These are phyloP conservation scores for Trididemnum clinides DNA, from an alignment of 23 tunicate genomes.

Conservation along the genomic window DNA sequence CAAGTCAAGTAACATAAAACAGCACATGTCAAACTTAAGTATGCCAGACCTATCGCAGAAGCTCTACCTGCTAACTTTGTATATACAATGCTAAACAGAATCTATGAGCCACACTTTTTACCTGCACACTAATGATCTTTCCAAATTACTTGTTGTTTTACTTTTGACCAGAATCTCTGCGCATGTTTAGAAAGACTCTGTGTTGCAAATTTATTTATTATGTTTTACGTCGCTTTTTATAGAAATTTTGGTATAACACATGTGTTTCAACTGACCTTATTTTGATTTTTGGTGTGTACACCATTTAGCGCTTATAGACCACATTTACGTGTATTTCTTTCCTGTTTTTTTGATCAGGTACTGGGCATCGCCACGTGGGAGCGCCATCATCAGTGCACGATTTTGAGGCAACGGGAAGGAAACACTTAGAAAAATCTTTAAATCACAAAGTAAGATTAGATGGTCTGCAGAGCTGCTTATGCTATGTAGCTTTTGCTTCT, in stretches of 20 bases:
- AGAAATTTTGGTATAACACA: background rate
- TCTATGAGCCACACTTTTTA: too few species aligned
- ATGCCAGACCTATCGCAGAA: too few species aligned
- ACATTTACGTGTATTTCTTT: background rate
- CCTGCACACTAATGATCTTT: too few species aligned
- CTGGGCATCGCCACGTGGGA: constrained; percentile 61
- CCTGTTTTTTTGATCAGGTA: constrained; percentile 19
- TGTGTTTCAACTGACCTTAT: background rate
- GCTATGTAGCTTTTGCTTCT: too few species aligned
- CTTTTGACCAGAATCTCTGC: too few species aligned
- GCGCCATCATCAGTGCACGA: constrained; percentile 73
- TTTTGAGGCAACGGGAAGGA: constrained; percentile 24
- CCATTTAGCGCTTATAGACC: background rate
- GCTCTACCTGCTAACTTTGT: too few species aligned
- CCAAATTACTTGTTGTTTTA: too few species aligned
- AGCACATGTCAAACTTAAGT: too few species aligned
- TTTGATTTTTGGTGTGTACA: background rate
- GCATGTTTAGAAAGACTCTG: too few species aligned
- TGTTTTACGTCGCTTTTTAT: background rate
- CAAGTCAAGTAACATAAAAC: too few species aligned
- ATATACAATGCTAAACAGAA: too few species aligned
- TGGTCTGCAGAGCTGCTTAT: too few species aligned
- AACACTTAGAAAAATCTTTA: background rate
- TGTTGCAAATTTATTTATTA: background rate
- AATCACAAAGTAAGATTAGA: background rate